Evolutionary conservation across 2,888 invertebrate species (phyloP).

Genomic region (Onthophagus sagittarius): DNA sequence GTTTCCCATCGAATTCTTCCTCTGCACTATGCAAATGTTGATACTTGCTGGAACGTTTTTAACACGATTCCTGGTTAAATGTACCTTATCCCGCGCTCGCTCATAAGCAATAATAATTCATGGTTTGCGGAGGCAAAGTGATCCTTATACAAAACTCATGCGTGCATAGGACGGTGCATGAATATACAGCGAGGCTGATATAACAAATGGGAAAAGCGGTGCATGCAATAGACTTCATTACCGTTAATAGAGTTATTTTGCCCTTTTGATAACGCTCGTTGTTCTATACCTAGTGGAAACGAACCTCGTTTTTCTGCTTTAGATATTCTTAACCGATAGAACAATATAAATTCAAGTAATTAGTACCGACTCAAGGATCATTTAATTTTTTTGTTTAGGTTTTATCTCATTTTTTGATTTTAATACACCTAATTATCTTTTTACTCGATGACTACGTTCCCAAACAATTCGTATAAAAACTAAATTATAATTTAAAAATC

Average conservation of each 20-base stretch:
- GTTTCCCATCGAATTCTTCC: not conserved
- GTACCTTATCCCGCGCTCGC: not conserved
- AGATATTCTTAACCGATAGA: not conserved
- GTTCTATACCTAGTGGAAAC: not conserved
- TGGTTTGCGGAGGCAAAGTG: not conserved
- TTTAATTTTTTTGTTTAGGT: not conserved
- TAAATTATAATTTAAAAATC: no score
- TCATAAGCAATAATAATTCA: not conserved
- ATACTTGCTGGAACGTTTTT: not conserved
- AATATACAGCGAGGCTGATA: not conserved
- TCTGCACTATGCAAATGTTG: not conserved
- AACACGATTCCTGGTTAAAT: not conserved
- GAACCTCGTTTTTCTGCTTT: not conserved
- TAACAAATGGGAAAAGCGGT: not conserved
- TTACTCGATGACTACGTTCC: no score
- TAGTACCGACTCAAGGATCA: not conserved
- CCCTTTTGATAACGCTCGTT: slow-evolving; percentile 4
- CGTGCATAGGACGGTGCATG: not conserved
- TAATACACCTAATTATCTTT: no score
- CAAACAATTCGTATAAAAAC: no score
- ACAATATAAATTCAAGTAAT: not conserved
- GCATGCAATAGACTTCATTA: slow-evolving; percentile 10
- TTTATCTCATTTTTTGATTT: no score
- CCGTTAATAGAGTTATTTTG: slow-evolving; percentile 10
- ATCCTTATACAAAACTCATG: not conserved